Base-by-base conservation (phyloP, 2,888 invertebrate genomes). In the Tenodera sinensis region DNA sequence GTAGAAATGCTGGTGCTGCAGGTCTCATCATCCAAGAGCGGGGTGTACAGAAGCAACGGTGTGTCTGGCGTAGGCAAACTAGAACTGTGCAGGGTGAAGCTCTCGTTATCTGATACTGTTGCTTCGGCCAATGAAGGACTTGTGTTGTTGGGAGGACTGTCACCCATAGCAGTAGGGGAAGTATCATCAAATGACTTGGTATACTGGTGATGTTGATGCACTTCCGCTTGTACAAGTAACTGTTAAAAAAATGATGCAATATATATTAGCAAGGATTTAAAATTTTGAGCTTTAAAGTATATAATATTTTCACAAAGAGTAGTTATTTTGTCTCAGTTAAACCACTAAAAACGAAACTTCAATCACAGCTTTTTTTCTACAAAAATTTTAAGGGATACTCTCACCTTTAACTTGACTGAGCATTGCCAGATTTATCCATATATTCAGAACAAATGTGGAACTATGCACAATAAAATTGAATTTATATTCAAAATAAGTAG, bases 211-310 rank as follows among this genome's bases (percentile, higher is more conserved):
- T 89, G 88, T 82, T 92, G 92, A 91, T 94, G 93, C 28, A 94
- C 92, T 90, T 94, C 94, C 12, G 93, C 94, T 15, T 93, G 93
- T 25, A 93, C 93, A 92, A 93, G 93, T n/a, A 94, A 92, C 93
- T 93, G 91, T 25, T 89, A 90, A 91, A 85, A 89, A 88, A 54
- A 87, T 27, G 20, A 85, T 42, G 42, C 42, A 42, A 12, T 42
- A 42, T 42, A 12, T 20, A 86, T 30, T 88, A 89, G 28, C 84
- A 27, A 27, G 15, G 1, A 7, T 85, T 85, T 12, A 2, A 1
- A 85, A 3, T 28, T 30, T 28, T 85, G 14, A 1, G 34, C 34
- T 34, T 34, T 7, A 34, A 34, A 34, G 34, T 7, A 34, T 7
- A 30, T 7, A 34, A 34, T 34, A 34, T 7, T 34, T 30, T 42